Evolutionary conservation across 1,140 invertebrate species (phyloP).

Genomic region (Cataglyphis hispanica): DNA sequence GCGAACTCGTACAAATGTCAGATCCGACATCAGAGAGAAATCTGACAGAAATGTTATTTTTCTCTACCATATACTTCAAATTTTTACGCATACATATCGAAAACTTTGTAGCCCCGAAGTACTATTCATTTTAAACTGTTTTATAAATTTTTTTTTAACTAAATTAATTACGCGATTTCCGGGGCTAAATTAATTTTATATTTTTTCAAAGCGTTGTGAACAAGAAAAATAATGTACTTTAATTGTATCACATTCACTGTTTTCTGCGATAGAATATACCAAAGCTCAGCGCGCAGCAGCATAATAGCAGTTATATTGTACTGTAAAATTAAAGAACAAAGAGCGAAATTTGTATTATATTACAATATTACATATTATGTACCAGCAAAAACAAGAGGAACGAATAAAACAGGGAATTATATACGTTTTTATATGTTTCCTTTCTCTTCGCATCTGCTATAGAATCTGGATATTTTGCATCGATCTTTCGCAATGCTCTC

Average conservation of each 20-base stretch:
- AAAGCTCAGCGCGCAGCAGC: not conserved
- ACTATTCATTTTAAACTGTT: not conserved
- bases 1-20: conserved; percentile 39
- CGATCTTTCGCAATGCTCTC: not conserved
- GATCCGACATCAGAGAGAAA: conserved; percentile 19
- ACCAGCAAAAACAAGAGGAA: not conserved
- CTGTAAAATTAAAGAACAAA: not conserved
- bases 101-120: not conserved
- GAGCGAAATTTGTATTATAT: not conserved
- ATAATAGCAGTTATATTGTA: not conserved
- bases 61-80: not conserved
- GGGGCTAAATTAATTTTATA: too few species aligned
- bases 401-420: not conserved
- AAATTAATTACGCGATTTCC: too few species aligned
- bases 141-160: not conserved
- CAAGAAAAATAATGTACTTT: not conserved
- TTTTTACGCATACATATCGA: conserved; percentile 9
- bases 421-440: not conserved
- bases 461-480: conserved; percentile 36
- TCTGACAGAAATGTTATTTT: conserved; percentile 34
- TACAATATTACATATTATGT: not conserved
- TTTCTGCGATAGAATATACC: not conserved
- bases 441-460: not conserved
- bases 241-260: not conserved
- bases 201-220: not conserved